Percentiles rank a stretch among this genome's conserved stretches.
phyloP scores from a whole-genome alignment of 2,797 vertebrate species.

The Spinus pinus region DNA sequence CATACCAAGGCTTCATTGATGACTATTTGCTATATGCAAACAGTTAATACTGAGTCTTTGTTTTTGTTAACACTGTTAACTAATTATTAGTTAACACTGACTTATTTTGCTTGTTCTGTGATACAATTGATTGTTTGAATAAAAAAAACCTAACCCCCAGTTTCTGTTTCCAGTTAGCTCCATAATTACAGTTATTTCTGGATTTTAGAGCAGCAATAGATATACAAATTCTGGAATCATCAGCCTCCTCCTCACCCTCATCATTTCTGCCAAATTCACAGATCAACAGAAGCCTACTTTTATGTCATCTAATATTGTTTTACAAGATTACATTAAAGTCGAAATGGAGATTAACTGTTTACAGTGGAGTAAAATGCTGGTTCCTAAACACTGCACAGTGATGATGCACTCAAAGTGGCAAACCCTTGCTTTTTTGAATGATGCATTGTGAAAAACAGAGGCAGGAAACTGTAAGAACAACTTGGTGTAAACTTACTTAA shows the following conservation, averaged over 20 bases:
- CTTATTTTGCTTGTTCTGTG: neutral
- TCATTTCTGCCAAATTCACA: neutral
- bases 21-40: neutral
- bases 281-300: neutral
- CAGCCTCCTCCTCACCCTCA: neutral
- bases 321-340: neutral
- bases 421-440: neutral
- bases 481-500: neutral
- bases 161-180: neutral
- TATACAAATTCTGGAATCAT: neutral
- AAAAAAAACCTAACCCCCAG: neutral
- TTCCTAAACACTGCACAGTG: neutral
- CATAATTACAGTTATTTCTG: neutral
- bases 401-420: neutral
- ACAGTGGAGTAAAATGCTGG: neutral
- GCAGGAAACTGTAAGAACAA: conserved; percentile 34
- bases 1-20: neutral
- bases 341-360: neutral
- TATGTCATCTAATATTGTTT: neutral
- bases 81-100: neutral
- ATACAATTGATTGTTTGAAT: neutral
- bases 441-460: neutral
- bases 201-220: neutral
- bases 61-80: neutral
- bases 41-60: neutral